Evolutionary conservation across 37 sponge, comb jelly and placozoan genomes (phyloP).

Genomic region (Beroe forskalii): DNA sequence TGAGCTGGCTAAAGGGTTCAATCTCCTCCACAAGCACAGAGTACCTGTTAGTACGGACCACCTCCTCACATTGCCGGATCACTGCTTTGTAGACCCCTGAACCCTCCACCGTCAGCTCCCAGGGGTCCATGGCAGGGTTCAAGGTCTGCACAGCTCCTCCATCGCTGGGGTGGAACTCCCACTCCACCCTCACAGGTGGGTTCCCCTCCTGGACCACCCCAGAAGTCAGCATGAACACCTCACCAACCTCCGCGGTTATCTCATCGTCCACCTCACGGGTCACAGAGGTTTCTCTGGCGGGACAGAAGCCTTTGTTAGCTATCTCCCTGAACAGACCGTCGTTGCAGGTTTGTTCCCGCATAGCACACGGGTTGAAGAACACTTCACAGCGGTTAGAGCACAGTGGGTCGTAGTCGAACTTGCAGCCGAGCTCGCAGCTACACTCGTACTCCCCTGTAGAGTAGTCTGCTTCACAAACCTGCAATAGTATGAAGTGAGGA

Average conservation of each 20-base stretch:
- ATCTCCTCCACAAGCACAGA: background rate
- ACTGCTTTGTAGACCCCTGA: background rate
- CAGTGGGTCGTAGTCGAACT: background rate
- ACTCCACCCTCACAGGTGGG: background rate
- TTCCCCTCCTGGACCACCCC: background rate
- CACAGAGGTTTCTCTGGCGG: background rate
- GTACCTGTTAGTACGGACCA: background rate
- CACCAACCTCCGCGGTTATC: background rate
- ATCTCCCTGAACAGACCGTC: background rate
- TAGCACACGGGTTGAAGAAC: conserved; percentile 3
- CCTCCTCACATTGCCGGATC: background rate
- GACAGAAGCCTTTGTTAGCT: background rate
- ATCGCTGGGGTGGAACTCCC: conserved; percentile 1
- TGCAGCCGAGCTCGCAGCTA: background rate
- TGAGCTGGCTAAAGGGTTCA: background rate
- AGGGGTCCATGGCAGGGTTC: background rate
- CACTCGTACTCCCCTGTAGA: background rate
- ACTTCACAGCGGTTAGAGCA: background rate
- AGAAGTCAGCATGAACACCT: background rate
- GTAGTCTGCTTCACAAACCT: conserved; percentile 52
- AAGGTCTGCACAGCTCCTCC: background rate
- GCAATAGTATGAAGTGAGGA: too few species aligned
- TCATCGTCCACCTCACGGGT: background rate
- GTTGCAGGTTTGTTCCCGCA: background rate
- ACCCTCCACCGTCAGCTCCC: background rate